Evolutionary conservation across 2,113 vertebrate genomes (phyloP).

Genomic region (Cathartes aura): DNA sequence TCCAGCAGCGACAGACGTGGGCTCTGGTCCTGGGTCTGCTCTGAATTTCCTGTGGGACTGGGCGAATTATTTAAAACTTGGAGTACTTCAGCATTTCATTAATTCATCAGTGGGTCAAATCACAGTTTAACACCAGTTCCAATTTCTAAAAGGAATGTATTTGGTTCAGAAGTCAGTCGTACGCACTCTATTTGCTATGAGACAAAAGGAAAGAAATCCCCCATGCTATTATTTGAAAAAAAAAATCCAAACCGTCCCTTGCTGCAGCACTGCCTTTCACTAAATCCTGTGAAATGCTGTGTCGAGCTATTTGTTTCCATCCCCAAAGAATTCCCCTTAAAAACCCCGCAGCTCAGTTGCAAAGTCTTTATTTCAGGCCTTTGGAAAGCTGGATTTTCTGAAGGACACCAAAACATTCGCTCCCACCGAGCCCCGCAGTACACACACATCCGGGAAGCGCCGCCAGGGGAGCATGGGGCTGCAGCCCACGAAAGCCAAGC

Average conservation of each 20-base stretch:
- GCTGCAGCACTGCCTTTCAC: not conserved
- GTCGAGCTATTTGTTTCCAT: not conserved
- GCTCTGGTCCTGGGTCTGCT: not conserved
- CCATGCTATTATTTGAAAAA: not conserved
- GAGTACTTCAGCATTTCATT: not conserved
- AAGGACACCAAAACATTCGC: not conserved
- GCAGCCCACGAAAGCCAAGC: not conserved
- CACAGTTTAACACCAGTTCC: not conserved
- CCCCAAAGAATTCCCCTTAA: conserved; percentile 5
- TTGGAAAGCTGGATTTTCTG: not conserved
- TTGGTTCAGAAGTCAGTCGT: not conserved
- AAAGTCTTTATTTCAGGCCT: conserved; percentile 5
- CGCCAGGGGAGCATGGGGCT: not conserved
- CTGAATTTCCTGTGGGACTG: conserved; percentile 6
- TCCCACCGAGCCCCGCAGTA: not conserved
- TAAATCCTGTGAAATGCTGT: not conserved
- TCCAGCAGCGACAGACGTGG: not conserved
- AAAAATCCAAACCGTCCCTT: not conserved
- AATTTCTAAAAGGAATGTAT: not conserved
- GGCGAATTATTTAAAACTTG: not conserved
- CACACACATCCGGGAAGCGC: not conserved
- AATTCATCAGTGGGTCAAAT: conserved; percentile 21
- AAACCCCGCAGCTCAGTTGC: not conserved
- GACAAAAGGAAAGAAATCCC: not conserved
- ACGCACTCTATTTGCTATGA: not conserved